These are phyloP conservation scores for Folsomia candida DNA, from an alignment of 2,888 invertebrate genomes.

Conservation along the genomic window DNA sequence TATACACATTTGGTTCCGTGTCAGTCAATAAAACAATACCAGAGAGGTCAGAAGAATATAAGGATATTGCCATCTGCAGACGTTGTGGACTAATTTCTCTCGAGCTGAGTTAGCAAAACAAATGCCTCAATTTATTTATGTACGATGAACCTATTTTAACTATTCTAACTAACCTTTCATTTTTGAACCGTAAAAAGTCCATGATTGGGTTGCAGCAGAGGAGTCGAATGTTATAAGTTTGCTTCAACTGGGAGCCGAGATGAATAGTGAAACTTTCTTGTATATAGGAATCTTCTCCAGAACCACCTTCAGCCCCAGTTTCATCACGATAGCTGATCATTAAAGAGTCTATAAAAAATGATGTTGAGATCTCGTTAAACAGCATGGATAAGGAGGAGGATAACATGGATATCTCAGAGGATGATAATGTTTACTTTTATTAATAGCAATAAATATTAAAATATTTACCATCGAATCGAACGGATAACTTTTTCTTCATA, in stretches of 20 bases:
- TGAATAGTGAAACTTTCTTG: constrained; percentile 98
- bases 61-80: constrained; percentile 85
- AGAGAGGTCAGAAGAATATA: constrained; percentile 88
- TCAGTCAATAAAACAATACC: constrained; percentile 82
- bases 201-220: constrained; percentile 79
- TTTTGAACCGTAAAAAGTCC: constrained; percentile 61
- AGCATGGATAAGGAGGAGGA: too few species aligned
- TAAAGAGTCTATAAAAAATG: too few species aligned
- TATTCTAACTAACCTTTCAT: constrained; percentile 41
- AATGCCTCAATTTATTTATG: background rate
- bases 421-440: too few species aligned
- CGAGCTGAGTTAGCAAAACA: constrained; percentile 33
- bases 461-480: constrained; percentile 50
- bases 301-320: constrained; percentile 52
- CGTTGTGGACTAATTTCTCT: constrained; percentile 63
- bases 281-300: constrained; percentile 55
- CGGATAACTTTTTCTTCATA: constrained; percentile 47
- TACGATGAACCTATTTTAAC: background rate
- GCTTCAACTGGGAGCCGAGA: constrained; percentile 95
- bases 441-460: too few species aligned
- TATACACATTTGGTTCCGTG: constrained; percentile 63
- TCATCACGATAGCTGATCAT: constrained; percentile 53
- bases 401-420: too few species aligned
- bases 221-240: constrained; percentile 95
- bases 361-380: too few species aligned